Conservation (phyloP, 2,797 vertebrate species). For the Brachymystax lenok region DNA sequence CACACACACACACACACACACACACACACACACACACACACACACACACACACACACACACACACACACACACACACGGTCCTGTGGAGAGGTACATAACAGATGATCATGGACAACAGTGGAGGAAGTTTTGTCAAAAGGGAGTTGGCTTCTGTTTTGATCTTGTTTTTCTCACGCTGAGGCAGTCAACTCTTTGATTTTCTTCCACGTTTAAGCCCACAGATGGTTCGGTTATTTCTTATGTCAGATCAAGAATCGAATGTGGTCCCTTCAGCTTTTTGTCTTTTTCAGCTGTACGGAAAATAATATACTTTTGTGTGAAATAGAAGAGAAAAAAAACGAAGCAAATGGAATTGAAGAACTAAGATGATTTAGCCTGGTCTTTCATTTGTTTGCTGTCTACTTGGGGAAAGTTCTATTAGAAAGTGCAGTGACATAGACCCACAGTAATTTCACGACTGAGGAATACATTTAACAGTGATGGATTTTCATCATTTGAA, state of each 20-base stretch:
- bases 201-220: background rate
- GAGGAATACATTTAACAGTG: slow-evolving; percentile 68
- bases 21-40: background rate
- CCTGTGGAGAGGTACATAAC: slow-evolving; percentile 11
- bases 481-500: slow-evolving; percentile 67
- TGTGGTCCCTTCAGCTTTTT: background rate
- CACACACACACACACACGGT: background rate
- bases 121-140: background rate
- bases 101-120: slow-evolving; percentile 15
- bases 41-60: background rate
- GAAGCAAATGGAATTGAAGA: slow-evolving; percentile 30
- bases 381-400: slow-evolving; percentile 26
- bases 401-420: slow-evolving; percentile 54
- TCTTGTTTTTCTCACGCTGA: background rate
- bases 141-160: background rate
- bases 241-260: background rate
- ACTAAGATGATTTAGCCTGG: slow-evolving; percentile 22
- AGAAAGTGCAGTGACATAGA: slow-evolving; percentile 59
- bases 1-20: slow-evolving; percentile 12
- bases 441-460: slow-evolving; percentile 70
- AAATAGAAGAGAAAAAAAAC: background rate
- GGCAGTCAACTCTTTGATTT: background rate
- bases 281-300: background rate
- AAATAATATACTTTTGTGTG: slow-evolving; percentile 12
- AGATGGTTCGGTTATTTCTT: background rate